Evolutionary conservation across 2,113 vertebrate species (phyloP), one percentile per base, ranked within the genome.

Genomic region (Podocnemis expansa): DNA sequence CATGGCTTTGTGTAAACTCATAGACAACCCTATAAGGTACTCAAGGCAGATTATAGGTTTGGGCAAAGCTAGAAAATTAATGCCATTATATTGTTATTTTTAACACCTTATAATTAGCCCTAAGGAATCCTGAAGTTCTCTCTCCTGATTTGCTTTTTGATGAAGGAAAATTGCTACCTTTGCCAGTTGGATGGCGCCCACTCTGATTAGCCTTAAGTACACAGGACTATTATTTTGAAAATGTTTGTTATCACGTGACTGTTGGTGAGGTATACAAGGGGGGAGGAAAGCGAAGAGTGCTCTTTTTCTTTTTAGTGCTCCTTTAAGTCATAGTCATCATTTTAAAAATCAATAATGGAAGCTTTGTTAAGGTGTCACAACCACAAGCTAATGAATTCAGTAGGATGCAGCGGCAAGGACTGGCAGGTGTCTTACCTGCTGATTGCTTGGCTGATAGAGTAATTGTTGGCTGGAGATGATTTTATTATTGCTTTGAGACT

Each of bases 41-140:
- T 98, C 97, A 98, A 96, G 89, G 97, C 97, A 98, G 98, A 99
- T 99, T 99, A 98, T 99, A 98, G 98, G 98, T 98, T 99, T 98
- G 98, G 98, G 98, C 98, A 98, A 98, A 98, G 98, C 98, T 98
- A 98, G 98, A 98, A 99, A 99, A 99, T 99, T 98, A 98, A 99
- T 98, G 98, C 99, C 98, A 99, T 99, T 99, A 99, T 99, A 99
- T 99, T 99, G 99, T 99, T 99, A 99, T 99, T 99, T 99, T 99
- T 99, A 99, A 99, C 99, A 99, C 99, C 99, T 99, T 99, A 99
- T 99, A 99, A 99, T 99, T 99, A 99, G 99, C 98, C 97, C 98
- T 98, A 97, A 98, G 98, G 99, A 99, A 99, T 99, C 99, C 98
- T 98, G 98, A 98, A 99, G 98, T 99, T 99, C 99, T 99, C 97